Conservation (phyloP, 2,797 vertebrate species). For the Enteromius fasciolatus region DNA sequence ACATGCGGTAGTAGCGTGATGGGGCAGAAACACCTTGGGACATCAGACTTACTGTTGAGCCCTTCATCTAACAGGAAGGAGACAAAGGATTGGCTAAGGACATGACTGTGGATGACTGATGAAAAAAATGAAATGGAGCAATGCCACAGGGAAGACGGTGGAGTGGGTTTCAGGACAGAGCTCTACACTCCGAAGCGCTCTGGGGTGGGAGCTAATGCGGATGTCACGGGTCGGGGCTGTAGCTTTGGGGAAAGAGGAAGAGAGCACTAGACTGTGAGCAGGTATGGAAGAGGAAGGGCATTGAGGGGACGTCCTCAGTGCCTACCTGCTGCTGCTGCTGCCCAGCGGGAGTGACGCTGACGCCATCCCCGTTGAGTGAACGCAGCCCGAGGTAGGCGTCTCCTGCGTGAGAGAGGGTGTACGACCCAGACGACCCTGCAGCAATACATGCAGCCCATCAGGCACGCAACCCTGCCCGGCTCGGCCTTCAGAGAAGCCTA, state of each 20-base stretch:
- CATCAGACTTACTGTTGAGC: conserved; percentile 6
- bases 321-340: conserved; percentile 80
- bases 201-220: not conserved
- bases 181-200: conserved; percentile 6
- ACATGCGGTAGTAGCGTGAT: not conserved
- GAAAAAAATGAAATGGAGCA: conserved; percentile 1
- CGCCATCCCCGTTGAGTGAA: conserved; percentile 80
- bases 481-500: conserved; percentile 11
- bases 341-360: conserved; percentile 78
- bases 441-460: conserved; percentile 71
- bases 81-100: conserved; percentile 5
- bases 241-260: not conserved
- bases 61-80: conserved; percentile 9
- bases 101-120: not conserved
- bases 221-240: not conserved
- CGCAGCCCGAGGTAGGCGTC: conserved; percentile 80
- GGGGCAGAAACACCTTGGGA: not conserved
- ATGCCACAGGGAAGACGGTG: not conserved
- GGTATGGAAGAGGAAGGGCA: conserved; percentile 53
- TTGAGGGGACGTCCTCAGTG: conserved; percentile 71
- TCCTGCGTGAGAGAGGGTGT: conserved; percentile 81
- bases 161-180: not conserved
- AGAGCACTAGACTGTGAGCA: conserved; percentile 16
- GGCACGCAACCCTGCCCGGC: conserved; percentile 54
- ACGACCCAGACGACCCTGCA: conserved; percentile 82